Evolutionary conservation across 2,888 invertebrate genomes (phyloP), one percentile per base, ranked within the genome.

Genomic region (Kryphioiulus occultus): DNA sequence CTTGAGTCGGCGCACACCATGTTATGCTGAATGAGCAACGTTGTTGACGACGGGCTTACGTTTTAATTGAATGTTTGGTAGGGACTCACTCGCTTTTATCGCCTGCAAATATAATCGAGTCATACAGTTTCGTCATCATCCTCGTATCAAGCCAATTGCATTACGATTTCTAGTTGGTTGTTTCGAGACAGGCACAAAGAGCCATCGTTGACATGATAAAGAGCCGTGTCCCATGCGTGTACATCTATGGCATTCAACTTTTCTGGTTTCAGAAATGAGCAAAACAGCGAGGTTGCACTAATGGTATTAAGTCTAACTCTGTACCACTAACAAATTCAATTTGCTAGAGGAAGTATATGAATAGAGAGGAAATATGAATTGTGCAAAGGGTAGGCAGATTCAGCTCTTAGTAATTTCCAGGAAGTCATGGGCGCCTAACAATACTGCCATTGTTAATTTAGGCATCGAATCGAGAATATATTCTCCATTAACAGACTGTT

Each of bases 71-170:
- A 78, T 78, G 78, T 78, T 78, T 78, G 78, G 78, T 9, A 30
- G 78, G 26, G 78, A 15, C 30, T 78, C 26, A 78, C 30, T 78
- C 15, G 30, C 78, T 78, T 78, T 78, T 78, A 78, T 78, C 78
- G 78, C 22, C 30, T 78, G 78, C 26, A 78, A 78, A 26, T 78
- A 78, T 78, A 78, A 78, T 78, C 78, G 15, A 78, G 78, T 78
- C 78, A 78, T 78, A 78, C 78, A 78, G 78, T 78, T 30, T 78
- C 78, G 78, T 78, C 78, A 78, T 78, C 78, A 78, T 78, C 78
- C 78, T 78, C 78, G 78, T 26, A 78, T 78, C 78, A 78, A 78
- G 12, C 10, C 78, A 78, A 78, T 78, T 78, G 78, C 78, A 78
- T 78, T 78, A 78, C 78, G 78, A 78, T 30, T 78, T 78, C 30